These are phyloP conservation scores for Enteromius paludinosus DNA, from an alignment of 2,797 vertebrate species.

Conservation along the genomic window DNA sequence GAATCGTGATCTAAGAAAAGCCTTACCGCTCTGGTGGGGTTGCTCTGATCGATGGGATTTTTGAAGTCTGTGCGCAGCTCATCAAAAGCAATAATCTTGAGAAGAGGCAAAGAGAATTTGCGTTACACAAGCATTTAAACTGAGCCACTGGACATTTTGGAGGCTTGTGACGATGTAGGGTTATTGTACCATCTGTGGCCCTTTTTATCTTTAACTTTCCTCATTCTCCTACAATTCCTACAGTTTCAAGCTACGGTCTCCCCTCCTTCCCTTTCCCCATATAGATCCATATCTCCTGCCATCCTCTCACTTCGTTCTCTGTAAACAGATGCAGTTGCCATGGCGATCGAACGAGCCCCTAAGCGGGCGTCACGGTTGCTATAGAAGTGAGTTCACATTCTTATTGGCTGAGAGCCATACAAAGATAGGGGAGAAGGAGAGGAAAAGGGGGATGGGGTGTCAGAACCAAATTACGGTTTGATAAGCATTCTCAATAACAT, in stretches of 20 bases:
- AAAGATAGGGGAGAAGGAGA: constrained; percentile 65
- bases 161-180: background rate
- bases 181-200: background rate
- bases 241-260: constrained; percentile 24
- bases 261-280: constrained; percentile 20
- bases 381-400: constrained; percentile 66
- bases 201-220: constrained; percentile 14
- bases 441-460: constrained; percentile 52
- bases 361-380: constrained; percentile 82
- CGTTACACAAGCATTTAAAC: background rate
- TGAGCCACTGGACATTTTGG: background rate
- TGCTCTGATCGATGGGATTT: constrained; percentile 95
- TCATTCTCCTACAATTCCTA: constrained; percentile 4
- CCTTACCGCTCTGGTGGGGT: constrained; percentile 94
- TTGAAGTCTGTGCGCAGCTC: constrained; percentile 95
- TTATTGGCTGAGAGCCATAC: constrained; percentile 72
- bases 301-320: constrained; percentile 65
- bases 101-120: constrained; percentile 34
- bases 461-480: constrained; percentile 69
- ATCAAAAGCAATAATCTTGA: constrained; percentile 93
- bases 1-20: constrained; percentile 42
- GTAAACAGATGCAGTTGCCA: constrained; percentile 91
- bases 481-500: constrained; percentile 74
- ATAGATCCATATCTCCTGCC: constrained; percentile 52
- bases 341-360: constrained; percentile 78